These are phyloP conservation scores for Eretmocerus hayati DNA, from an alignment of 2,888 invertebrate genomes.

Conservation along the genomic window DNA sequence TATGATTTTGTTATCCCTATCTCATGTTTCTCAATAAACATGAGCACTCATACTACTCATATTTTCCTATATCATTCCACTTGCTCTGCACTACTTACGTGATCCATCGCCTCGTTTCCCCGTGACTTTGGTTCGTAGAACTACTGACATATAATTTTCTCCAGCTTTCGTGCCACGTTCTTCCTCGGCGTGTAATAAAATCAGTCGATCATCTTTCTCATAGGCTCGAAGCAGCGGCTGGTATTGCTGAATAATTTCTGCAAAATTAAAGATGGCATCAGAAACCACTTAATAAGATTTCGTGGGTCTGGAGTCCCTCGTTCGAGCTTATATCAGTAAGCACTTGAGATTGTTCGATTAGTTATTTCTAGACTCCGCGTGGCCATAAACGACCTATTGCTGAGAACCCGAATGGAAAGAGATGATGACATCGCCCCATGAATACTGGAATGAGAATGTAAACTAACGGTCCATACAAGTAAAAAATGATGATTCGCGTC, in stretches of 20 bases:
- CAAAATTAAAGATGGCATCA: slow-evolving; percentile 1
- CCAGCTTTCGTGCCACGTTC: slow-evolving; percentile 28
- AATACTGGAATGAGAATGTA: too few species aligned
- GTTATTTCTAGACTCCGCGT: too few species aligned
- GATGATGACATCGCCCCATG: too few species aligned
- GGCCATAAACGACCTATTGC: too few species aligned
- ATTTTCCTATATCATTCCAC: not conserved
- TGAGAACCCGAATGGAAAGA: too few species aligned
- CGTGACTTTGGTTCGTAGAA: slow-evolving; percentile 26
- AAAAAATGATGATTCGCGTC: too few species aligned
- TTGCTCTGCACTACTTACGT: slow-evolving; percentile 6
- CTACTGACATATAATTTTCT: slow-evolving; percentile 33
- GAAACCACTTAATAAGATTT: too few species aligned
- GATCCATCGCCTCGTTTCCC: slow-evolving; percentile 24
- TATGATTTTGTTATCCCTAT: not conserved
- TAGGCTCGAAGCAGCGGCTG: slow-evolving; percentile 25
- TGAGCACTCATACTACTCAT: not conserved
- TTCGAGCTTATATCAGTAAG: too few species aligned
- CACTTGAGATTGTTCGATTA: too few species aligned
- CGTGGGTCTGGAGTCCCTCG: too few species aligned
- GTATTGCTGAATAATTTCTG: slow-evolving; percentile 25
- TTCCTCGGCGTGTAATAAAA: slow-evolving; percentile 25
- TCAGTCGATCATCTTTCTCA: slow-evolving; percentile 28
- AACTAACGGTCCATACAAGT: too few species aligned
- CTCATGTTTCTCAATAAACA: not conserved